Conservation (phyloP, 2,888 invertebrate species). For the Dynastes tityus region DNA sequence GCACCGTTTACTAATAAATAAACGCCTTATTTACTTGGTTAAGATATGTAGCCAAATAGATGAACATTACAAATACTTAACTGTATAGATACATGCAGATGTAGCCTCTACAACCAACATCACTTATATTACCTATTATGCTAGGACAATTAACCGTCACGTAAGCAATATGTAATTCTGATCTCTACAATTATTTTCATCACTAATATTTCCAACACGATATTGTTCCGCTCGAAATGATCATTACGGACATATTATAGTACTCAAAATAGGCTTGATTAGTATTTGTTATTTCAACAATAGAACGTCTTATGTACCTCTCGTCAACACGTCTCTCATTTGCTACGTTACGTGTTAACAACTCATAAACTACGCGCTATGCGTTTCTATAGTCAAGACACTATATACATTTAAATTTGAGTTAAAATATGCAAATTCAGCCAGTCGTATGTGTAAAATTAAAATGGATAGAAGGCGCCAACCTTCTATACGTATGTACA, state of each 20-base stretch:
- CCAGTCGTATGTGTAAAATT: constrained; percentile 36
- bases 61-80: no score
- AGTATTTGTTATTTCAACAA: constrained; percentile 26
- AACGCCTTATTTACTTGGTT: no score
- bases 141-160: no score
- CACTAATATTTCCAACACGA: neutral
- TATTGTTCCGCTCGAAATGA: constrained; percentile 10
- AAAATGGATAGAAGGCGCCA: constrained; percentile 54
- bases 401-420: constrained; percentile 38
- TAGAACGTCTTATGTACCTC: neutral
- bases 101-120: no score
- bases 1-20: no score
- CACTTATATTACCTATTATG: no score
- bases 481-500: constrained; percentile 53
- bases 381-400: neutral
- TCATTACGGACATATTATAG: constrained; percentile 19
- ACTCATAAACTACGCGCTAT: constrained; percentile 7
- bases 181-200: neutral
- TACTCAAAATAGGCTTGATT: constrained; percentile 7
- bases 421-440: constrained; percentile 43
- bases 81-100: no score
- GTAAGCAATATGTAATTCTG: no score
- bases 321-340: neutral
- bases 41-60: no score
- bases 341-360: constrained; percentile 3